Evolutionary conservation across 2,113 vertebrate species (phyloP).

Genomic region (Cynopterus brachyotis): DNA sequence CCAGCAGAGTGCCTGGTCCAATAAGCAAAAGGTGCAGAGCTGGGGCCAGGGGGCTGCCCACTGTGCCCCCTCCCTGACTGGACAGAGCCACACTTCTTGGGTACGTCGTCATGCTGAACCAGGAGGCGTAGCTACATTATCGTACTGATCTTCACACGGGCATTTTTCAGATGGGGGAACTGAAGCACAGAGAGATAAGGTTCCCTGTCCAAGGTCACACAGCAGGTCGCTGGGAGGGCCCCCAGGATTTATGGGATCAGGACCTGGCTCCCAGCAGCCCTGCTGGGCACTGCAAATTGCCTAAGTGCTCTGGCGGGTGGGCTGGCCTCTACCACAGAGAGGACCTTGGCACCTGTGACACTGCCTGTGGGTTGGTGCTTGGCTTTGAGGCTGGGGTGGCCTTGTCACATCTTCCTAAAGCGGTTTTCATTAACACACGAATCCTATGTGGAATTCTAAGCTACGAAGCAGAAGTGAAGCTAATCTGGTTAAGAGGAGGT

Average conservation of each 20-base stretch:
- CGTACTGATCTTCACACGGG: background rate
- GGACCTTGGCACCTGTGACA: background rate
- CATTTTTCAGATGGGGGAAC: background rate
- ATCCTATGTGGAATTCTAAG: background rate
- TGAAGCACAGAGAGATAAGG: background rate
- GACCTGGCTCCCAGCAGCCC: background rate
- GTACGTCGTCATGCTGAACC: fast-evolving
- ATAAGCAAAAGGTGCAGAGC: background rate
- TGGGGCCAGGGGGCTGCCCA: background rate
- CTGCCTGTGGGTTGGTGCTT: background rate
- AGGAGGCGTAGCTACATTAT: background rate
- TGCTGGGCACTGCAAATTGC: background rate
- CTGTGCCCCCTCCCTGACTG: fast-evolving
- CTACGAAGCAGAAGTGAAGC: background rate
- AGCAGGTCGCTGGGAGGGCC: background rate
- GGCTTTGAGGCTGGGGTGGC: background rate
- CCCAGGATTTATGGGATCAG: background rate
- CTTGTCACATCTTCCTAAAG: background rate
- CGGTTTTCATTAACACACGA: background rate
- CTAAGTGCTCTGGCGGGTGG: background rate
- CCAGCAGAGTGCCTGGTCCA: background rate
- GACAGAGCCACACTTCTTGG: background rate
- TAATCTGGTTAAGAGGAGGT: background rate
- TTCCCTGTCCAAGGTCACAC: background rate
- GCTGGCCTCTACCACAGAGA: background rate